phyloP scores from a whole-genome alignment of 92 coral and sea anemone genomes.

The Parazoanthus darwini region DNA sequence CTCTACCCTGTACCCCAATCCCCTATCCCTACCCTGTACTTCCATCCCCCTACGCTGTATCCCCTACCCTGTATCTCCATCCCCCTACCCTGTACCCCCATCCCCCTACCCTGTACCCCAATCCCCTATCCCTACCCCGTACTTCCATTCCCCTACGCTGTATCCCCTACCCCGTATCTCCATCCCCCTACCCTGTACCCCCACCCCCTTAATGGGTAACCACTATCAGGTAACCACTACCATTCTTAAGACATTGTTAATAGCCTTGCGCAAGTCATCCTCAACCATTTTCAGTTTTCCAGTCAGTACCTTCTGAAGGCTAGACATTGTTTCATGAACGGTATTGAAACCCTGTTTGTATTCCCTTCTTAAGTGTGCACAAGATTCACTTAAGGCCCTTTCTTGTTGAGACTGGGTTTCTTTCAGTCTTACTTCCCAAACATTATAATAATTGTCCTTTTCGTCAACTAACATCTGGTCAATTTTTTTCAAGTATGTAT shows the following conservation, averaged over 20 bases:
- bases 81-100: too few species aligned
- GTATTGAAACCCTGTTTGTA: slow-evolving; percentile 88
- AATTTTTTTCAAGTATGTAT: slow-evolving; percentile 74
- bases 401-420: slow-evolving; percentile 76
- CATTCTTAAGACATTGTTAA: slow-evolving; percentile 88
- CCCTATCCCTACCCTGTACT: too few species aligned
- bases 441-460: slow-evolving; percentile 73
- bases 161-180: too few species aligned
- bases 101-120: too few species aligned
- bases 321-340: slow-evolving; percentile 91
- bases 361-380: slow-evolving; percentile 62
- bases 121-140: too few species aligned
- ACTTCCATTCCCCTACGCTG: too few species aligned
- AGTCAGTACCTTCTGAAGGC: slow-evolving; percentile 85
- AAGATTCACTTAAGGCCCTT: slow-evolving; percentile 55
- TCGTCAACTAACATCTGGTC: slow-evolving; percentile 72
- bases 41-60: too few species aligned
- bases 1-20: too few species aligned
- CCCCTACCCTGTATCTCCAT: too few species aligned
- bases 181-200: too few species aligned
- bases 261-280: slow-evolving; percentile 89
- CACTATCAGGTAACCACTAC: slow-evolving; percentile 72
- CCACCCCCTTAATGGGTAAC: background rate
- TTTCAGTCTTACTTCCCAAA: slow-evolving; percentile 74
- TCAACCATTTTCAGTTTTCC: slow-evolving; percentile 89